Evolutionary conservation across 2,113 vertebrate genomes (phyloP), one percentile per base, ranked within the genome.

Genomic region (Casuarius casuarius): DNA sequence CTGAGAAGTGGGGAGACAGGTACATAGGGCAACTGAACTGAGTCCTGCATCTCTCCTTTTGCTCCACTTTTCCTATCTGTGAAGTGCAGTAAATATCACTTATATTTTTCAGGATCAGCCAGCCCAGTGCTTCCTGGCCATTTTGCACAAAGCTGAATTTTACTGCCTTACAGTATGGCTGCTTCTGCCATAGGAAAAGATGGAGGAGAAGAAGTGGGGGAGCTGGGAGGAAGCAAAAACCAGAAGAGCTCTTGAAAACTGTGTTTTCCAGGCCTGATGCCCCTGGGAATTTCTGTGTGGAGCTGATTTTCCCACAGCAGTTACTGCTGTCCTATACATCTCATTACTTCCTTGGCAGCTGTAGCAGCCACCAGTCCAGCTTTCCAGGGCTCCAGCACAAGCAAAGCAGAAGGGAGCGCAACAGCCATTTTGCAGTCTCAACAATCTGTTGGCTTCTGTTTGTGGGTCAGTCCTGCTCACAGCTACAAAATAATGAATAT

Each of bases 11-110:
- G 28, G 35, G 17, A 84, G 8, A 40, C 12, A 62, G 80, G 11
- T 33, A 44, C 2, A 3, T 5, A 52, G 58, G 35, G 7, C 29
- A 76, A 48, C 3, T 12, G 21, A 66, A 48, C 11, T 0, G 2
- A 58, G 15, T 46, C 3, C 0, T 11, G 49, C 15, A 8, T 59
- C 1, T 81, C 22, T 62, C 19, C 4, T 52, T 85, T 70, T 70
- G 12, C 14, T 21, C 33, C 31, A 33, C 23, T 1, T 49, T 86
- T 86, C 68, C 42, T 70, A 10, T 19, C 17, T 74, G 29, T 4
- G 28, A 9, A 6, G 17, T 73, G 14, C 4, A 66, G 56, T 38
- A 75, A 84, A 68, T 59, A 65, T n/a, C 4, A 10, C 25, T 38
- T 19, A n/a, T 1, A 31, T 67, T 92, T 87, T 71, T 5, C 15